Evolutionary conservation across 1,140 invertebrate genomes (phyloP).

Genomic region (Saccostrea echinata): DNA sequence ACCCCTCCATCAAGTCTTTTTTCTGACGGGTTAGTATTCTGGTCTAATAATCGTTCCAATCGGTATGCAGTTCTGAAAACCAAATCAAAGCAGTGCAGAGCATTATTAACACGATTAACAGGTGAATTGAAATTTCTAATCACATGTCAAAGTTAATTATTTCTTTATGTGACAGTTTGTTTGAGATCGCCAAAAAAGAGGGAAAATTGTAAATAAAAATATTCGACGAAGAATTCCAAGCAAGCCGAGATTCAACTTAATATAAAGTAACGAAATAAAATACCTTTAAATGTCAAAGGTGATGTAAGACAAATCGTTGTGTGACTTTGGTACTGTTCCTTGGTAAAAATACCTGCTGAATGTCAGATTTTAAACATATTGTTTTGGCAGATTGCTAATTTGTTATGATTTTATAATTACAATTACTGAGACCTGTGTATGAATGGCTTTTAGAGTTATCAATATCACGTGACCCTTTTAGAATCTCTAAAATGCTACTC

Average conservation of each 20-base stretch:
- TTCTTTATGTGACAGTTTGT: neutral
- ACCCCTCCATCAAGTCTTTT: neutral
- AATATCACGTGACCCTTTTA: too few species aligned
- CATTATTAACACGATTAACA: constrained; percentile 18
- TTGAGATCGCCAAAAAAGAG: neutral
- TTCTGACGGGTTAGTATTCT: neutral
- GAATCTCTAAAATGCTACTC: too few species aligned
- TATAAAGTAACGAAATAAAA: neutral
- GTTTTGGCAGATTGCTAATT: too few species aligned
- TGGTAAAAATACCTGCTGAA: too few species aligned
- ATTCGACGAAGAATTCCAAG: neutral
- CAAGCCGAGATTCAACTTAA: neutral
- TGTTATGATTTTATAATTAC: too few species aligned
- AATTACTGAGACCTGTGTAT: too few species aligned
- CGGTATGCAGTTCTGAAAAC: neutral
- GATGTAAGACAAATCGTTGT: neutral
- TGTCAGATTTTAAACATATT: too few species aligned
- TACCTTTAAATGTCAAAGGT: neutral
- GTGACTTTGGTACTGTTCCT: too few species aligned
- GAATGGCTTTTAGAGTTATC: too few species aligned
- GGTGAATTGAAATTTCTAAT: neutral
- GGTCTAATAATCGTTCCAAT: neutral
- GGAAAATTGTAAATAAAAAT: neutral
- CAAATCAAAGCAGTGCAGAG: neutral
- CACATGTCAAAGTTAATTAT: neutral